These are phyloP conservation scores for Plestiodon gilberti DNA, from an alignment of 2,113 vertebrate genomes.

Conservation along the genomic window DNA sequence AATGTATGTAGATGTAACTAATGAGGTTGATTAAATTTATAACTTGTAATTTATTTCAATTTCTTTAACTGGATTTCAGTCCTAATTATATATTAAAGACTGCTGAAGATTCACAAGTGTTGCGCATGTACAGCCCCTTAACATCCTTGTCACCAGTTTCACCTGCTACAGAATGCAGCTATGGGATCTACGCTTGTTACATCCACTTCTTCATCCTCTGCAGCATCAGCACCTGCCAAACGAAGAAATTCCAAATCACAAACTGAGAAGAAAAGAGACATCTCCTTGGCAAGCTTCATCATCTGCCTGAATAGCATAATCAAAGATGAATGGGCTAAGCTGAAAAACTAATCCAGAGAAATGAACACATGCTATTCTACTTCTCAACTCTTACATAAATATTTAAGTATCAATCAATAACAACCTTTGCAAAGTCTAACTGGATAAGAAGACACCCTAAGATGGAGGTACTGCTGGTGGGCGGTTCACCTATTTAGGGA, in stretches of 20 bases:
- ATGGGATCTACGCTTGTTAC: constrained; percentile 97
- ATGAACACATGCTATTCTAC: neutral
- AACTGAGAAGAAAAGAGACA: neutral
- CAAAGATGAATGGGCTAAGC: neutral
- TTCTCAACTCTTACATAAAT: neutral
- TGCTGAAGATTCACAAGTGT: too few relatives aligned
- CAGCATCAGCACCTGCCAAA: constrained; percentile 89
- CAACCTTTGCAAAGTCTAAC: neutral
- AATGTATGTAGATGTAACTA: neutral
- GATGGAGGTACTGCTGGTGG: too few relatives aligned
- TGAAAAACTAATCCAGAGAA: neutral
- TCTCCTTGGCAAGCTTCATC: neutral
- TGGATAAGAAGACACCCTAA: neutral
- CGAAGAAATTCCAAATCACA: constrained; percentile 22
- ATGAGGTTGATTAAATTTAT: neutral
- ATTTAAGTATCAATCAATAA: neutral
- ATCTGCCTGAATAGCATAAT: neutral
- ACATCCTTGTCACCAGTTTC: neutral
- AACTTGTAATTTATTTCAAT: neutral
- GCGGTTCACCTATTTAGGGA: too few relatives aligned
- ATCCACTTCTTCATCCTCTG: constrained; percentile 96
- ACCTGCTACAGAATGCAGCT: constrained; percentile 96
- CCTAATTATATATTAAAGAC: accelerated
- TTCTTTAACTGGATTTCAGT: neutral
- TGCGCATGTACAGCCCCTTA: neutral